Evolutionary conservation across 1,140 invertebrate genomes (phyloP).

Genomic region (Paramacrobiotus metropolitanus): DNA sequence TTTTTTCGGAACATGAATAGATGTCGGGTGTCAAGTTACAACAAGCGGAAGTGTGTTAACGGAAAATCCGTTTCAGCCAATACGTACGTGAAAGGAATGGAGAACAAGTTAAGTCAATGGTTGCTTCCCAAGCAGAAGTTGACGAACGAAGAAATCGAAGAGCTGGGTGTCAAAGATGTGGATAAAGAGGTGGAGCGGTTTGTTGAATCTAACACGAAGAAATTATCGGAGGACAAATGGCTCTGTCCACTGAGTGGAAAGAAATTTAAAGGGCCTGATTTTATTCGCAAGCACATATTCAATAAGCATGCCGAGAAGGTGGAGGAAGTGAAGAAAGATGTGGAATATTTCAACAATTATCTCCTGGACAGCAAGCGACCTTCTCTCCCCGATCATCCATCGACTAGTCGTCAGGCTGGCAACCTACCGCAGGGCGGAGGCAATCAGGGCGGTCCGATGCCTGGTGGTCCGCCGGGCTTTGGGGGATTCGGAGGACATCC

Average conservation of each 20-base stretch:
- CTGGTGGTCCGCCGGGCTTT: slow-evolving; percentile 5
- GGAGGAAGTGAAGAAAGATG: slow-evolving; percentile 85
- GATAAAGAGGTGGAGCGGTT: slow-evolving; percentile 83
- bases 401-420: slow-evolving; percentile 21
- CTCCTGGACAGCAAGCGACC: slow-evolving; percentile 79
- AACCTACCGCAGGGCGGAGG: slow-evolving; percentile 7
- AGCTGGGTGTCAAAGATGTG: slow-evolving; percentile 61
- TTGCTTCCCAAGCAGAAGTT: slow-evolving; percentile 40
- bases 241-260: slow-evolving; percentile 92
- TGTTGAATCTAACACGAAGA: slow-evolving; percentile 45
- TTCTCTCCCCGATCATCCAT: slow-evolving; percentile 65
- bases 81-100: slow-evolving; percentile 52
- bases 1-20: no score
- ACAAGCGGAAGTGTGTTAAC: no score
- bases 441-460: slow-evolving; percentile 7
- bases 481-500: neutral
- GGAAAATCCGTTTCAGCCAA: slow-evolving; percentile 32
- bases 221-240: slow-evolving; percentile 93
- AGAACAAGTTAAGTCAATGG: slow-evolving; percentile 67
- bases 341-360: slow-evolving; percentile 94
- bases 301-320: slow-evolving; percentile 93
- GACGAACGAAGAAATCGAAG: slow-evolving; percentile 52
- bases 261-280: slow-evolving; percentile 97
- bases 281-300: slow-evolving; percentile 92
- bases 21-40: no score